phyloP scores from a whole-genome alignment of 1,140 invertebrate species.

The Leptopilina boulardi region DNA sequence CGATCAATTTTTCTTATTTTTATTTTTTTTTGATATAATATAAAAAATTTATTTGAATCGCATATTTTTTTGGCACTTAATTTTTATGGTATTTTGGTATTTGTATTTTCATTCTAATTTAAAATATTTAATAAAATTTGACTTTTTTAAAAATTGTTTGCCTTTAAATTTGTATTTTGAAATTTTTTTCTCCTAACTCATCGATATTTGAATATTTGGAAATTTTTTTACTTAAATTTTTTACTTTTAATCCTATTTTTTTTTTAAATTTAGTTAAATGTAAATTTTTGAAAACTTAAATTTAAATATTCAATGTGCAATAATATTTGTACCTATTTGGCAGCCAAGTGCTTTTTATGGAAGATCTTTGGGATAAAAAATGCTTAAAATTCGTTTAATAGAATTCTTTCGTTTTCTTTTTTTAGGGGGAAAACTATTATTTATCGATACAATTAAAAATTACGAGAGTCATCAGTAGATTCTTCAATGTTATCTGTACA shows the following conservation, averaged over 20 bases:
- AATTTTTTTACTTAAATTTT: too few relatives aligned
- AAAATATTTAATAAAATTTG: too few relatives aligned
- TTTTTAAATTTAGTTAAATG: too few relatives aligned
- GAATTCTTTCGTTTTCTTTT: neutral
- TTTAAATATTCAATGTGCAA: neutral
- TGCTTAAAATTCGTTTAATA: neutral
- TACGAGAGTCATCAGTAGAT: neutral
- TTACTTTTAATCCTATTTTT: too few relatives aligned
- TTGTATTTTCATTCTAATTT: too few relatives aligned
- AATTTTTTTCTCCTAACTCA: too few relatives aligned
- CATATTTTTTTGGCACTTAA: conserved; percentile 20
- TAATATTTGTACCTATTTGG: neutral
- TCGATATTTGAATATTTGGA: too few relatives aligned
- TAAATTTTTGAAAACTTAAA: neutral
- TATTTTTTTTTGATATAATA: neutral
- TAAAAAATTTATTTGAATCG: neutral
- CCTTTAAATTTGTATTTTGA: neutral
- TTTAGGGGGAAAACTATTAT: neutral
- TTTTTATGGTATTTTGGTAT: neutral
- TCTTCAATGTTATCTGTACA: neutral
- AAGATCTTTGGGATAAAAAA: neutral
- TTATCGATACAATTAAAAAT: neutral
- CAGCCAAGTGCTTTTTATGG: neutral
- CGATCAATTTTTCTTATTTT: too few relatives aligned
- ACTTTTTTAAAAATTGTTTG: too few relatives aligned